Evolutionary conservation across 2,888 invertebrate genomes (phyloP).

Genomic region (Oxycera nigricornis): DNA sequence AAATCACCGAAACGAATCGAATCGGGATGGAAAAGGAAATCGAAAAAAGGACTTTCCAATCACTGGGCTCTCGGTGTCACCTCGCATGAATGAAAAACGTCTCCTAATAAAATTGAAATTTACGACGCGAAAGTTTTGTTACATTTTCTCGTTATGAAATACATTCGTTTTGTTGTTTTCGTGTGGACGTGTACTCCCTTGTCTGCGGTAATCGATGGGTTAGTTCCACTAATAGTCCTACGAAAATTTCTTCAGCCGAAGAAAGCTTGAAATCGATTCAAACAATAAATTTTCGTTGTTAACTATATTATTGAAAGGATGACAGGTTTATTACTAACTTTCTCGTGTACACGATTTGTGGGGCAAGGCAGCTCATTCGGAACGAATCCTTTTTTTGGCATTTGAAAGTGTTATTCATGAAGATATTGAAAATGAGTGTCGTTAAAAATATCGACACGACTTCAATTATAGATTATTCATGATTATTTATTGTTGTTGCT

Average conservation of each 20-base stretch:
- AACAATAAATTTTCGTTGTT: constrained; percentile 8
- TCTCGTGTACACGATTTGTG: not conserved
- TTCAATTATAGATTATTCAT: not conserved
- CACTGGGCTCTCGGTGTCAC: not conserved
- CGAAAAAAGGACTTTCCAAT: constrained; percentile 10
- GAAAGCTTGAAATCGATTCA: constrained; percentile 28
- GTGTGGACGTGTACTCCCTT: too few relatives aligned
- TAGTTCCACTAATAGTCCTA: constrained; percentile 37
- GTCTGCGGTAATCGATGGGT: constrained; percentile 42
- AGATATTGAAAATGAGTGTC: not conserved
- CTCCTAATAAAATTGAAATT: constrained; percentile 38
- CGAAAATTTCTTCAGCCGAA: not conserved
- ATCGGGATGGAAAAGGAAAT: not conserved
- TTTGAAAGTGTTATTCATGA: constrained; percentile 1
- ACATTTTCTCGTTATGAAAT: constrained; percentile 26
- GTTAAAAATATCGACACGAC: not conserved
- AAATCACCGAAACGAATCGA: constrained; percentile 33
- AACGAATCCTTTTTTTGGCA: constrained; percentile 19
- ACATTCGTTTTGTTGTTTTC: constrained; percentile 28
- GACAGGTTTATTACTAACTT: constrained; percentile 35
- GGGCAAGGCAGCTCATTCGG: not conserved
- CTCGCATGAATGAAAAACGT: not conserved
- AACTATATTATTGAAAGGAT: constrained; percentile 26
- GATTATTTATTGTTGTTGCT: too few relatives aligned
- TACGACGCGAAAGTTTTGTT: constrained; percentile 25